Evolutionary conservation across 2,113 vertebrate species (phyloP), one percentile per base, ranked within the genome.

Genomic region (Rhinichthys klamathensis): DNA sequence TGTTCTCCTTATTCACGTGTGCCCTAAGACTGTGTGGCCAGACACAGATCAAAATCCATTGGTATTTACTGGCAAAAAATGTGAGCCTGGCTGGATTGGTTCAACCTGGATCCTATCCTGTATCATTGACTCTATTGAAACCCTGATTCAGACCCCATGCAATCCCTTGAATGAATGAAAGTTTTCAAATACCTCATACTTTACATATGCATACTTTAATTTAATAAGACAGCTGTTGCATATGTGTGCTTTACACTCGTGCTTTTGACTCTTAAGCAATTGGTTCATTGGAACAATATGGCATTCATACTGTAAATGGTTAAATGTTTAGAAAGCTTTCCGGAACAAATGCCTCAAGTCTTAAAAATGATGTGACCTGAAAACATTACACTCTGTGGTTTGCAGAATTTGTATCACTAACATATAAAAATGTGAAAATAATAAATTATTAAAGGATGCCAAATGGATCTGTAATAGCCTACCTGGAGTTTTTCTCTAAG

Each of bases 151-250:
- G 51, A 4, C 8, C 16, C 21, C 25, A 76, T 27, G 10, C 30
- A 21, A 23, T 63, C 32, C 35, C 77, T 18, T 60, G 30, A 75
- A 16, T 54, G 56, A 46, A 44, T 30, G 13, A 46, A 65, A 46
- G 15, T 46, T 21, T 80, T 44, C 7, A 13, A 21, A 65, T 63
- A 6, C 25, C n/a, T 46, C 38, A 44, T 41, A 9, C 2, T 9
- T 41, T 10, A 41, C 41, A 41, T 41, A 41, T 41, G 8, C 41
- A 41, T 10, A 41, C 41, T 41, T 41, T 41, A 41, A 41, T 41
- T 67, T 80, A 80, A 80, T 65, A 44, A 63, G 41, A 49, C 79
- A 49, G 60, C n/a, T 49, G 41, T 80, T 80, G 78, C 25, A 46
- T 65, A 32, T 80, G 65, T 44, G 67, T 81, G 60, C n/a, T 80